Evolutionary conservation across 2,113 vertebrate genomes (phyloP).

Genomic region (Alligator sinensis): DNA sequence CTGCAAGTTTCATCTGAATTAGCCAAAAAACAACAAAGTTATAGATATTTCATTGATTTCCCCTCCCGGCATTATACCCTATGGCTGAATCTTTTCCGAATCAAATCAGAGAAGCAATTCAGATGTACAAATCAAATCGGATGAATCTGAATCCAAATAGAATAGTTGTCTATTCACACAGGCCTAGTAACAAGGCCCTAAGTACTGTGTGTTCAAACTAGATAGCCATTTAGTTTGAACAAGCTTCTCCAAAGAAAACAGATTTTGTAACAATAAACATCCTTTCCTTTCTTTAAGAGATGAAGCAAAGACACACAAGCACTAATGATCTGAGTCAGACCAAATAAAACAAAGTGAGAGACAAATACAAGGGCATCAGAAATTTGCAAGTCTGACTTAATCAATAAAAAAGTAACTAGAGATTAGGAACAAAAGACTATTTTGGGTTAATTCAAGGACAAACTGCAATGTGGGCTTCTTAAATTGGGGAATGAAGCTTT

Average conservation of each 20-base stretch:
- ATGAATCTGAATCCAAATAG: too few species aligned
- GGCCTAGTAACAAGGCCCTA: too few species aligned
- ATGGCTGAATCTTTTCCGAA: too few species aligned
- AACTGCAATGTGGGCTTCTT: neutral
- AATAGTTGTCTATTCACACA: too few species aligned
- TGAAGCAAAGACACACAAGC: neutral
- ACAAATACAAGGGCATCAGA: neutral
- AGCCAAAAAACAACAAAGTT: too few species aligned
- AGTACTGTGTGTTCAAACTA: neutral
- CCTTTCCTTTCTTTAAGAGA: neutral
- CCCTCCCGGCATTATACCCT: too few species aligned
- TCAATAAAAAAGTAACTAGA: neutral
- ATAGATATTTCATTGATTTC: too few species aligned
- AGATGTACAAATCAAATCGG: too few species aligned
- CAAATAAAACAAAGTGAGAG: neutral
- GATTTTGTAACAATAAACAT: neutral
- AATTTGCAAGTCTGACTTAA: neutral
- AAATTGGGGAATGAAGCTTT: neutral
- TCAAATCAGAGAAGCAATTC: too few species aligned
- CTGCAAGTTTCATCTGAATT: too few species aligned
- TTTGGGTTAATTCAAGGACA: neutral
- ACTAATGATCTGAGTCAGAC: neutral
- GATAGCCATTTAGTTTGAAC: neutral
- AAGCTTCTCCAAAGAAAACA: neutral
- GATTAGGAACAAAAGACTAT: neutral